phyloP scores from a whole-genome alignment of 2,888 invertebrate species.

The Drosophila niveifrons region DNA sequence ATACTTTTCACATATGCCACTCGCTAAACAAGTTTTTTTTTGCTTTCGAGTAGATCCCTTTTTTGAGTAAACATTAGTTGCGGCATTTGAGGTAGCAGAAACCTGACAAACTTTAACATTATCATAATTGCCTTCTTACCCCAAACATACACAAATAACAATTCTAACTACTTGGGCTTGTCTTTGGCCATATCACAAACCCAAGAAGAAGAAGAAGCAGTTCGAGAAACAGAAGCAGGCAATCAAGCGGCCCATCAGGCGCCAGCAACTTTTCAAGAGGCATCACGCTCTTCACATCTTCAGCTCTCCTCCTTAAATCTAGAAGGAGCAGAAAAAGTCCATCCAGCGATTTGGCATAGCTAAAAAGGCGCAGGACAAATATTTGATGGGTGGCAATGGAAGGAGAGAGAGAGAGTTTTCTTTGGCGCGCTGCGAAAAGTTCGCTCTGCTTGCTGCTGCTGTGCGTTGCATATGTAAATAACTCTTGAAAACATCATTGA shows the following conservation, averaged over 20 bases:
- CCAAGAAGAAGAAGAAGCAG: conserved; percentile 15
- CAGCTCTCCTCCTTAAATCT: background rate
- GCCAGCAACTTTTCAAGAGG: conserved; percentile 54
- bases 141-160: conserved; percentile 16
- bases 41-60: conserved; percentile 5
- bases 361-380: conserved; percentile 59
- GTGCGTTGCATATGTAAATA: conserved; percentile 77
- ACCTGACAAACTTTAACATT: conserved; percentile 56
- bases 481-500: conserved; percentile 72
- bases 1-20: conserved; percentile 7
- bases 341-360: conserved; percentile 60
- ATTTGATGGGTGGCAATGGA: conserved; percentile 40
- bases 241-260: conserved; percentile 60
- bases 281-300: conserved; percentile 11
- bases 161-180: conserved; percentile 38
- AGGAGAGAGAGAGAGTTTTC: conserved; percentile 43
- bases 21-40: background rate
- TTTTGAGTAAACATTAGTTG: conserved; percentile 16
- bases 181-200: conserved; percentile 43
- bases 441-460: conserved; percentile 4
- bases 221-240: conserved; percentile 27
- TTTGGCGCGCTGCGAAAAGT: conserved; percentile 41
- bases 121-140: conserved; percentile 61
- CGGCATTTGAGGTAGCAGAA: conserved; percentile 33
- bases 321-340: conserved; percentile 29